phyloP scores from a whole-genome alignment of 1,140 invertebrate genomes.

The Drosophila ironensis region DNA sequence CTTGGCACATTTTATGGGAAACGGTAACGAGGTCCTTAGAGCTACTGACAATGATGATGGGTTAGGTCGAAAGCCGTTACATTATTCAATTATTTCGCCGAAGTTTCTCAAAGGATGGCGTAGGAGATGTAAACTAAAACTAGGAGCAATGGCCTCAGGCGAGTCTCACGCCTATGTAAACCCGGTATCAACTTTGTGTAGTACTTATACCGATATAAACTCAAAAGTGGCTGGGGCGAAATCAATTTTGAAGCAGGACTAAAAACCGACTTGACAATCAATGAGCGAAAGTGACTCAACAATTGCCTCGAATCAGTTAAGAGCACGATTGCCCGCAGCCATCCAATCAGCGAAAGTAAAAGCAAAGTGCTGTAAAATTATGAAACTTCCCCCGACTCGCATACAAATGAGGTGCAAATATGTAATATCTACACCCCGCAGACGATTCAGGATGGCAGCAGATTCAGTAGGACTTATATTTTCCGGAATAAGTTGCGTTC shows the following conservation, averaged over 20 bases:
- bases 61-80: too few species aligned
- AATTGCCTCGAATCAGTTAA: slow-evolving; percentile 15
- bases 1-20: slow-evolving; percentile 39
- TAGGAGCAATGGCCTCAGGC: too few species aligned
- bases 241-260: slow-evolving; percentile 3
- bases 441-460: slow-evolving; percentile 8
- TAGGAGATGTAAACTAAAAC: neutral
- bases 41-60: slow-evolving; percentile 12
- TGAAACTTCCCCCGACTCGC: slow-evolving; percentile 22
- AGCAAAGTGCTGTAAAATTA: slow-evolving; percentile 39
- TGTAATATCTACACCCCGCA: neutral
- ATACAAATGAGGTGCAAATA: slow-evolving; percentile 35
- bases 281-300: slow-evolving; percentile 11
- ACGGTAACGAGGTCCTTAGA: slow-evolving; percentile 33
- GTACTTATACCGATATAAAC: too few species aligned
- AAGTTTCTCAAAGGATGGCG: neutral
- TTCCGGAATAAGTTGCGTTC: slow-evolving; percentile 13
- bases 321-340: slow-evolving; percentile 17
- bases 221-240: too few species aligned
- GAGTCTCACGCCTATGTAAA: too few species aligned
- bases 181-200: too few species aligned
- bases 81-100: neutral
- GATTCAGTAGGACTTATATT: neutral
- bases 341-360: slow-evolving; percentile 32
- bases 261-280: slow-evolving; percentile 13